A percentile compares a stretch with the other conserved stretches of the same genome.
phyloP scores from a whole-genome alignment of 2,888 invertebrate genomes.

The Thysanoteuthis rhombus region DNA sequence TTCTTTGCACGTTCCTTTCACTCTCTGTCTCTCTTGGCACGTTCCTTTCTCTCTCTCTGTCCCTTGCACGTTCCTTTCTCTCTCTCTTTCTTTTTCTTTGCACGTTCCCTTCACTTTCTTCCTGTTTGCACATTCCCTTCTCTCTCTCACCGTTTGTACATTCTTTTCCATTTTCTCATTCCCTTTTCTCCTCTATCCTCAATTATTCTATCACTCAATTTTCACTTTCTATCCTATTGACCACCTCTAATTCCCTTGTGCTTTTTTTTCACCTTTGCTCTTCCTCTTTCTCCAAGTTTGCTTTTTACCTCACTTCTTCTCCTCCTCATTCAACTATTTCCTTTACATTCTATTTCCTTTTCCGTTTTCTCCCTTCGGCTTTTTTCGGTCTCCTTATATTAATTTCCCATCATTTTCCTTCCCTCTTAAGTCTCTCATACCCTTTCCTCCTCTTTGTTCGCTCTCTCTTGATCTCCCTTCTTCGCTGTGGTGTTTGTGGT shows the following conservation, averaged over 20 bases:
- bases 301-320: too few species aligned
- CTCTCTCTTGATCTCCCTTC: too few species aligned
- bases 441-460: too few species aligned
- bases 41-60: too few species aligned
- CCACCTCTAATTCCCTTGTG: not conserved
- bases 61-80: not conserved
- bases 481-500: not conserved
- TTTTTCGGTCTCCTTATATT: too few species aligned
- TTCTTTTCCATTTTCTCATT: not conserved
- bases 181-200: not conserved
- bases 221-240: not conserved
- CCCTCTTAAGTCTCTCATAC: too few species aligned
- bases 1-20: not conserved
- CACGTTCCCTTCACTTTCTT: not conserved
- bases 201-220: not conserved
- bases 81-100: not conserved
- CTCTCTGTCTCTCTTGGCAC: rapidly evolving
- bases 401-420: too few species aligned
- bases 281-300: too few species aligned
- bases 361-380: too few species aligned
- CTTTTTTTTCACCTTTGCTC: not conserved
- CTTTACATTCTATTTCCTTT: too few species aligned
- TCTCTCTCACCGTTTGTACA: not conserved
- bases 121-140: not conserved
- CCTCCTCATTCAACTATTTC: too few species aligned